A percentile compares a stretch with the other conserved stretches of the same genome.
phyloP scores from a whole-genome alignment of 2,113 vertebrate genomes.

The Alosa alosa region DNA sequence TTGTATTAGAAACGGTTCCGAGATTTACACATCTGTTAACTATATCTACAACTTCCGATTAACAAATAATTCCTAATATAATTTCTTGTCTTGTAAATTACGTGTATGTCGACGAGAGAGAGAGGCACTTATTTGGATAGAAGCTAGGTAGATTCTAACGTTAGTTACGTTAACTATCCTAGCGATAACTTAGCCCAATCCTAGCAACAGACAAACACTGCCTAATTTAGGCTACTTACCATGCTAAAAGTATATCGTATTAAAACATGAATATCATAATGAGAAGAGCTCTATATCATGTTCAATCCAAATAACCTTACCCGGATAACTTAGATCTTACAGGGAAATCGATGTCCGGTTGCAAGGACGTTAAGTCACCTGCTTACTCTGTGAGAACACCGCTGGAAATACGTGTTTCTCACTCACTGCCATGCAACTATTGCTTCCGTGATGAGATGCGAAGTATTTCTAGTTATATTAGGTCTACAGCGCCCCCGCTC shows the following conservation, averaged over 20 bases:
- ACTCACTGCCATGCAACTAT: neutral
- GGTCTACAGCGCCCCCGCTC: neutral
- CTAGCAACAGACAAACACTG: neutral
- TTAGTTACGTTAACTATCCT: no score
- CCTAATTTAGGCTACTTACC: neutral
- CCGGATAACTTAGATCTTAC: neutral
- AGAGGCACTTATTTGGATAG: neutral
- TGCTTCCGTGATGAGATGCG: neutral
- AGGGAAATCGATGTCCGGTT: neutral
- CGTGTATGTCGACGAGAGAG: no score
- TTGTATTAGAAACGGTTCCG: neutral
- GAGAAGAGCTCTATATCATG: neutral
- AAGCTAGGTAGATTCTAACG: no score
- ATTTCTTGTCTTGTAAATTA: neutral
- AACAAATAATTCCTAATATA: neutral
- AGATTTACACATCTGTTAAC: neutral
- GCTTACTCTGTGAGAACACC: neutral
- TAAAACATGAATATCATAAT: neutral
- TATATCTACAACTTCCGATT: neutral
- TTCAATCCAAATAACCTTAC: neutral
- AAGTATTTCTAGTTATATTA: neutral
- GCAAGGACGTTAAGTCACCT: neutral
- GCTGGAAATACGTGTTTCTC: neutral
- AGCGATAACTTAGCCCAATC: no score
- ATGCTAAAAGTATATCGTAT: neutral